Conservation (phyloP, 2,113 vertebrate species). For the Isurus oxyrinchus region DNA sequence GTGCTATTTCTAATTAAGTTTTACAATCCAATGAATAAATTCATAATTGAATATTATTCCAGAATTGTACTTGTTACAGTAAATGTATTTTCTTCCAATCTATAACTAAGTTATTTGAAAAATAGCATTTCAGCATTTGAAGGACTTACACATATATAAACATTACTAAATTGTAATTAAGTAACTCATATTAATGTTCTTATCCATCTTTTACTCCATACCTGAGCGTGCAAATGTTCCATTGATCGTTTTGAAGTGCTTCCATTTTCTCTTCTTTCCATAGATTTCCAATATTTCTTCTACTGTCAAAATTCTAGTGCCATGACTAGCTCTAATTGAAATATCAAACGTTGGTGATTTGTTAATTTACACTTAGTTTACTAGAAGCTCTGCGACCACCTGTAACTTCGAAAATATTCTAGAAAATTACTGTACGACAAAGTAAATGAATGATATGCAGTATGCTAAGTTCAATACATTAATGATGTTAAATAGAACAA, state of each 20-base stretch:
- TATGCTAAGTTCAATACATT: background rate
- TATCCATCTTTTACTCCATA: constrained; percentile 46
- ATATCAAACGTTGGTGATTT: background rate
- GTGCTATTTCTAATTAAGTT: background rate
- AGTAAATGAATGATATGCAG: no score
- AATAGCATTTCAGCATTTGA: background rate
- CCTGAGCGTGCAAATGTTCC: constrained; percentile 78
- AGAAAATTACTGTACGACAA: background rate
- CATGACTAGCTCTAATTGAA: constrained; percentile 74
- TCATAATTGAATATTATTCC: background rate
- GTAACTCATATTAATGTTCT: background rate
- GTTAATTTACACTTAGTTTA: background rate
- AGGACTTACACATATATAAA: background rate
- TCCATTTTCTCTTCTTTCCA: constrained; percentile 75
- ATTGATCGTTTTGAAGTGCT: constrained; percentile 72
- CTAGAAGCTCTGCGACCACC: background rate
- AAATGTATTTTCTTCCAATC: background rate
- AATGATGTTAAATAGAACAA: background rate
- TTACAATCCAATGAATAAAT: background rate
- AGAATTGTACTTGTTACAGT: background rate
- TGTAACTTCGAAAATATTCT: background rate
- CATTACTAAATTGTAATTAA: background rate
- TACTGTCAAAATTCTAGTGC: constrained; percentile 67
- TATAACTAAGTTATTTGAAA: background rate
- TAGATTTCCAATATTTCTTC: constrained; percentile 71